phyloP scores from a whole-genome alignment of 2,888 invertebrate genomes.

The Tyria jacobaeae region DNA sequence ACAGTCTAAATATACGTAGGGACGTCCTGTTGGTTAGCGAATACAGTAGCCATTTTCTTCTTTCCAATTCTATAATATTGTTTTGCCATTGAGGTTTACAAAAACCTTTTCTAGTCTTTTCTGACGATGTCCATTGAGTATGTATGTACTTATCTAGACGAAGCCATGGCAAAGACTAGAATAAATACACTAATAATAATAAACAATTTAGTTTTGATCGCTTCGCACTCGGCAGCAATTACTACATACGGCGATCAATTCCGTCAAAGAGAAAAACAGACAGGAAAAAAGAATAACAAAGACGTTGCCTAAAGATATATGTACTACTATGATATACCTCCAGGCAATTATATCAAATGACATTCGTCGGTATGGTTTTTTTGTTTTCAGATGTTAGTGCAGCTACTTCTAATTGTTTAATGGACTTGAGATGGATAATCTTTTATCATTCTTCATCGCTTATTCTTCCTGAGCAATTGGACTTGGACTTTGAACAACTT shows the following conservation, averaged over 20 bases:
- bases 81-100: too few relatives aligned
- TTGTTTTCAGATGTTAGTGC: not conserved
- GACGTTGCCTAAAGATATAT: not conserved
- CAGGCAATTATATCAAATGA: not conserved
- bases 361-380: not conserved
- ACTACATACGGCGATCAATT: not conserved
- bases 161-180: not conserved
- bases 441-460: too few relatives aligned
- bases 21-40: too few relatives aligned
- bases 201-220: not conserved
- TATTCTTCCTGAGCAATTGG: too few relatives aligned
- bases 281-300: not conserved
- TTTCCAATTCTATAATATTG: too few relatives aligned
- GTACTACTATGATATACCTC: not conserved
- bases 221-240: not conserved
- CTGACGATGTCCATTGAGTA: not conserved
- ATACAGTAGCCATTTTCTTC: too few relatives aligned
- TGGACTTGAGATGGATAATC: not conserved
- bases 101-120: too few relatives aligned
- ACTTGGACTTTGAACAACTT: too few relatives aligned
- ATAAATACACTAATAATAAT: too few relatives aligned
- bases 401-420: not conserved
- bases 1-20: too few relatives aligned
- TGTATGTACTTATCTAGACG: not conserved
- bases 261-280: not conserved